phyloP scores from a whole-genome alignment of 2,888 invertebrate genomes.

The Phytoseiulus persimilis region DNA sequence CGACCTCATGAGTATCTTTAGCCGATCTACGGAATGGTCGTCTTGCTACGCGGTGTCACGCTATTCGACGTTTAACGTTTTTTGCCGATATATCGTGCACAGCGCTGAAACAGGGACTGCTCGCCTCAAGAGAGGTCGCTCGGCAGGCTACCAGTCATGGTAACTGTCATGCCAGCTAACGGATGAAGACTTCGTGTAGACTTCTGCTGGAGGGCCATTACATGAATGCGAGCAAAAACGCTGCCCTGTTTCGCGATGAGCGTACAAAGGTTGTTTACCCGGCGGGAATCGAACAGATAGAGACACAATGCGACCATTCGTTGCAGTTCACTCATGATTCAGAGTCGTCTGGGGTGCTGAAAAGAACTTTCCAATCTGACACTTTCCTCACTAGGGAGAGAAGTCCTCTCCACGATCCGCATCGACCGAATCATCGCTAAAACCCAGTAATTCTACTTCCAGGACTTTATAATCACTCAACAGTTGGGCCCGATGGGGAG shows the following conservation, averaged over 20 bases:
- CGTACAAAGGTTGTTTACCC: too few species aligned
- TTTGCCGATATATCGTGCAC: not conserved
- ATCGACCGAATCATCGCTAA: not conserved
- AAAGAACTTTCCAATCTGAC: too few species aligned
- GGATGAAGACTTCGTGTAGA: too few species aligned
- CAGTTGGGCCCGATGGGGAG: slow-evolving; percentile 40
- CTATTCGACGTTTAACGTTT: not conserved
- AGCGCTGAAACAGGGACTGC: not conserved
- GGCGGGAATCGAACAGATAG: too few species aligned
- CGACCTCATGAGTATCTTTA: not conserved
- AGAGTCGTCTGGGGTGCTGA: too few species aligned
- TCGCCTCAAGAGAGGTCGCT: not conserved
- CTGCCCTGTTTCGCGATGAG: too few species aligned
- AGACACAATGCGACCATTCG: too few species aligned
- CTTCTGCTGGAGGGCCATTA: too few species aligned
- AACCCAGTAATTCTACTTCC: not conserved
- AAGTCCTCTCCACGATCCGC: not conserved
- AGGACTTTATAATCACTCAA: slow-evolving; percentile 45
- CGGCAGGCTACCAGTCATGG: not conserved
- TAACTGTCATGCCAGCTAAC: not conserved
- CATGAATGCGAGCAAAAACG: too few species aligned
- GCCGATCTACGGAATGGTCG: not conserved
- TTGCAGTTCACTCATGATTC: too few species aligned
- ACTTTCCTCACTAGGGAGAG: not conserved
- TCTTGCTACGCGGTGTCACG: not conserved